phyloP scores from a whole-genome alignment of 64 coral and sea anemone genomes.

The Montipora efflorescens region DNA sequence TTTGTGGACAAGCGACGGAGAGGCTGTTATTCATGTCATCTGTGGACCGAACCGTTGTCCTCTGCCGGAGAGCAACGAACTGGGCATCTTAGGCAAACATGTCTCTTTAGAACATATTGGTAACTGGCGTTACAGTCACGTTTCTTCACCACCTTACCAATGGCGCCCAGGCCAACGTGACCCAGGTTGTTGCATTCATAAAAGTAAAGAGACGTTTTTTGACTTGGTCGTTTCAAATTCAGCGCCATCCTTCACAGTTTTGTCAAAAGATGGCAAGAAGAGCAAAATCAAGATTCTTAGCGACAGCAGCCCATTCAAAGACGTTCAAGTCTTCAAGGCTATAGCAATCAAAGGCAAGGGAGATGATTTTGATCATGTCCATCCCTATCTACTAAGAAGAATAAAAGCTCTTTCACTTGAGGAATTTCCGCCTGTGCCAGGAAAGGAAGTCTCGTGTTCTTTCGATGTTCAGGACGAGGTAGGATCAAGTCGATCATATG shows the following conservation, averaged over 20 bases:
- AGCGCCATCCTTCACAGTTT: not conserved
- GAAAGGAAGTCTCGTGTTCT: not conserved
- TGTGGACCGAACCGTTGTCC: not conserved
- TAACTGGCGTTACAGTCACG: not conserved
- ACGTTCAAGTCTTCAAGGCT: not conserved
- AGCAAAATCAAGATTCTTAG: not conserved
- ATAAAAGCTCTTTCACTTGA: not conserved
- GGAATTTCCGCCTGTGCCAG: not conserved
- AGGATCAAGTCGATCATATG: not conserved
- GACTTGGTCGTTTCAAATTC: not conserved
- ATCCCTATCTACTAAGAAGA: no score
- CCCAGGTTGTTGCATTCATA: not conserved
- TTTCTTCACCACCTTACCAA: not conserved
- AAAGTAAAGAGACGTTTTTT: not conserved
- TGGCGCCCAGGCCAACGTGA: not conserved
- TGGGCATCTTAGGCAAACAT: not conserved
- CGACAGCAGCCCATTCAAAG: not conserved
- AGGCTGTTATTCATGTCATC: slow-evolving; percentile 75
- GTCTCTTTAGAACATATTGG: not conserved
- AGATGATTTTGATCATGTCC: not conserved
- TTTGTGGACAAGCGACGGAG: slow-evolving; percentile 72
- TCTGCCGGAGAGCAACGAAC: not conserved
- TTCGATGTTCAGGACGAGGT: not conserved
- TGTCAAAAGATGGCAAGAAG: not conserved
- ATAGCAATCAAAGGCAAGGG: not conserved